These are phyloP conservation scores for Elaeidobius kamerunicus DNA, from an alignment of 2,888 invertebrate species.

Conservation along the genomic window DNA sequence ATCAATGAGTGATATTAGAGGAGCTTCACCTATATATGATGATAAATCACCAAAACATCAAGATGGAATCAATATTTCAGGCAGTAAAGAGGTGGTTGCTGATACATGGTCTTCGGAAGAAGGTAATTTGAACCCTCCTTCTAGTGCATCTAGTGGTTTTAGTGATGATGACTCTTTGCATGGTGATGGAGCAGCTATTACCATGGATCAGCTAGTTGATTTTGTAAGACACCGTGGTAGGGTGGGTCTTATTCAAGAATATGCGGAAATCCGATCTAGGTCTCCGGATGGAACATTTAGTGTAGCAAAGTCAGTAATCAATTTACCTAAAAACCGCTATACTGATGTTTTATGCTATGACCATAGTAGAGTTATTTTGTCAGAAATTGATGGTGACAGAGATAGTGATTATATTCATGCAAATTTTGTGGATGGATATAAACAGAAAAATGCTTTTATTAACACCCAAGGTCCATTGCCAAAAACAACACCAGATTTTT, in stretches of 20 bases:
- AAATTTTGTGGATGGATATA: constrained; percentile 97
- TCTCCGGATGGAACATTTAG: constrained; percentile 86
- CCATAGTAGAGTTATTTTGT: constrained; percentile 86
- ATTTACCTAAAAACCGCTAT: constrained; percentile 81
- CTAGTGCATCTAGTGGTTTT: constrained; percentile 77
- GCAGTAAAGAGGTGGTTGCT: constrained; percentile 46
- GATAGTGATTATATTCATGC: constrained; percentile 94
- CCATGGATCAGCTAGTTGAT: constrained; percentile 71
- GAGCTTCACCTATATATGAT: constrained; percentile 44
- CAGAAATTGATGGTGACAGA: constrained; percentile 66
- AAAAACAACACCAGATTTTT: constrained; percentile 92
- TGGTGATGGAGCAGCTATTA: constrained; percentile 64
- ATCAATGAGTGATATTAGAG: constrained; percentile 72
- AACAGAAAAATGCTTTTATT: constrained; percentile 96
- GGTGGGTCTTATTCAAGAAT: constrained; percentile 81
- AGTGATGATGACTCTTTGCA: constrained; percentile 87
- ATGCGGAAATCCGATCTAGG: constrained; percentile 78
- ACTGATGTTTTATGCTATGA: constrained; percentile 96
- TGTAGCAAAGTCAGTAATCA: constrained; percentile 73
- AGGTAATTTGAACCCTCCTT: constrained; percentile 63
- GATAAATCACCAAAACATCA: constrained; percentile 50
- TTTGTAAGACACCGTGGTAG: constrained; percentile 59
- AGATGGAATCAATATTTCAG: constrained; percentile 52
- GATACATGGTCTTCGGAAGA: constrained; percentile 53
- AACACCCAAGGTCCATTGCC: constrained; percentile 97